A percentile compares a stretch with the other conserved stretches of the same genome.
Evolutionary conservation across 2,797 vertebrate genomes (phyloP).

Genomic region (Falco biarmicus): DNA sequence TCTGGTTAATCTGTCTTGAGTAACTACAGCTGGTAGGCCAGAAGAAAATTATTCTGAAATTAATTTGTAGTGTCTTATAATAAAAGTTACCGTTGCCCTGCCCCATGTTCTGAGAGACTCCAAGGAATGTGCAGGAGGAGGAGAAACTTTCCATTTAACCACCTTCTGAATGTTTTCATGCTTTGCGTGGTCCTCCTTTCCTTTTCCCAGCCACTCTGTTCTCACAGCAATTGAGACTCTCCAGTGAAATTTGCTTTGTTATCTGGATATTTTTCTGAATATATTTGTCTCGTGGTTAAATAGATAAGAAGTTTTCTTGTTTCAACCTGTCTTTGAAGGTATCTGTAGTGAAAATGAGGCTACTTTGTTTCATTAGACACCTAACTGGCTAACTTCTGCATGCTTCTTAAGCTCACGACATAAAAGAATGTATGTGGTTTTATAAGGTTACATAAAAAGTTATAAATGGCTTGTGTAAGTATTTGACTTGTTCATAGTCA

Average conservation of each 20-base stretch:
- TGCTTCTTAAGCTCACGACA: neutral
- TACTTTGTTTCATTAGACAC: neutral
- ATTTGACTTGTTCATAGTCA: constrained; percentile 55
- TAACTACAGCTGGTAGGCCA: constrained; percentile 35
- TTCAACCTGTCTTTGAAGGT: neutral
- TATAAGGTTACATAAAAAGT: constrained; percentile 28
- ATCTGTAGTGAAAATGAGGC: neutral
- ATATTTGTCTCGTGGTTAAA: neutral
- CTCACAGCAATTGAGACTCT: neutral
- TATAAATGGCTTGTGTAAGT: constrained; percentile 52
- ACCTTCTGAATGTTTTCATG: neutral
- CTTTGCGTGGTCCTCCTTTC: neutral
- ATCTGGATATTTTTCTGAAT: neutral
- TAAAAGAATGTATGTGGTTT: neutral
- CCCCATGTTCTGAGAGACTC: neutral
- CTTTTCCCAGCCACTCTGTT: neutral
- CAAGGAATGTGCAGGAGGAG: constrained; percentile 41
- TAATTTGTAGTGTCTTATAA: constrained; percentile 37
- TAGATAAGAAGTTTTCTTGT: neutral
- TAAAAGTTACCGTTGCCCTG: constrained; percentile 19
- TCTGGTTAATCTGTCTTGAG: constrained; percentile 65
- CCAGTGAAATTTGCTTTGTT: neutral
- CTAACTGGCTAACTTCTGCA: neutral
- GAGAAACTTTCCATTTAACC: constrained; percentile 15
- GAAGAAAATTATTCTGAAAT: constrained; percentile 67